Evolutionary conservation across 2,797 vertebrate genomes (phyloP).

Genomic region (Falco columbarius): DNA sequence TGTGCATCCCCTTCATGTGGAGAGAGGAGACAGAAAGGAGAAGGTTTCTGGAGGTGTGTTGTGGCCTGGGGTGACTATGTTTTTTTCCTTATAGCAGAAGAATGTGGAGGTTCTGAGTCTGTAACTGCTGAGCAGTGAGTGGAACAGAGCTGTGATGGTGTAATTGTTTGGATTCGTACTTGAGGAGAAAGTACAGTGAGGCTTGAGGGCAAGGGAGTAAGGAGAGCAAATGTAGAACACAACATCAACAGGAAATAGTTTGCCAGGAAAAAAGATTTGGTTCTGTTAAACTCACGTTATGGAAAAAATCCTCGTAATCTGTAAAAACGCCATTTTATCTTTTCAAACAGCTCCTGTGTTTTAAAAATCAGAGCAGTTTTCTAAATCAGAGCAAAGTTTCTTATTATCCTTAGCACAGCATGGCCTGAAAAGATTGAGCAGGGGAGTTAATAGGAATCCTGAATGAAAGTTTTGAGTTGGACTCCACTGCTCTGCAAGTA

Average conservation of each 20-base stretch:
- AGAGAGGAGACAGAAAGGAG: neutral
- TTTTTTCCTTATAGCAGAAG: neutral
- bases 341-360: neutral
- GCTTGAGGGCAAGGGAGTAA: neutral
- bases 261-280: neutral
- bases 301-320: neutral
- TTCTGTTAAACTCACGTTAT: neutral
- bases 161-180: conserved; percentile 10
- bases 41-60: neutral
- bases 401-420: neutral
- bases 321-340: neutral
- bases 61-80: neutral
- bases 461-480: neutral
- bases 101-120: neutral
- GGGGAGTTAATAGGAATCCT: neutral
- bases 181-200: neutral
- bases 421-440: neutral
- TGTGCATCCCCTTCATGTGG: neutral
- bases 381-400: neutral
- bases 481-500: neutral
- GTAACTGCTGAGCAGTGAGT: conserved; percentile 27
- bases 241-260: neutral
- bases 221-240: neutral
- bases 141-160: neutral
- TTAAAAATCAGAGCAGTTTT: neutral